Percentiles rank a stretch among this genome's conserved stretches.
phyloP scores from a whole-genome alignment of 2,888 invertebrate genomes.

The Andrena haemorrhoa region DNA sequence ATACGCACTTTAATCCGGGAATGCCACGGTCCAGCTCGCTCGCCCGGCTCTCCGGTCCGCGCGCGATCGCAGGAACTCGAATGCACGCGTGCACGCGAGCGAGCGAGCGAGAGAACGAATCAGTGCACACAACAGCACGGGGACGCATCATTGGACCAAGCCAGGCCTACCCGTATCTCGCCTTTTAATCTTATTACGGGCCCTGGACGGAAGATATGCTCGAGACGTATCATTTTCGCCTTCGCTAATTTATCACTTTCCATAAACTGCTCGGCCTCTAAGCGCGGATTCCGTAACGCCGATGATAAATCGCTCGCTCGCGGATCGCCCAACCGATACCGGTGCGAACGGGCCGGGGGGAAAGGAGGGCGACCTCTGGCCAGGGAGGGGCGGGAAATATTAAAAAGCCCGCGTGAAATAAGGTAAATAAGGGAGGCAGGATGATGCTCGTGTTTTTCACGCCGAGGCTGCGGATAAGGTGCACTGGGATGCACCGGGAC shows the following conservation, averaged over 20 bases:
- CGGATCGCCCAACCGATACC: slow-evolving; percentile 54
- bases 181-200: slow-evolving; percentile 79
- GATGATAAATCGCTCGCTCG: slow-evolving; percentile 65
- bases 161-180: slow-evolving; percentile 74
- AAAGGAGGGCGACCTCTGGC: not conserved
- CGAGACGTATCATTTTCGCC: slow-evolving; percentile 77
- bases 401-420: slow-evolving; percentile 27
- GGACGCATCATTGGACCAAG: slow-evolving; percentile 58
- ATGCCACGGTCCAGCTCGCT: slow-evolving; percentile 54
- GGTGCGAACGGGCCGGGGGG: slow-evolving; percentile 9
- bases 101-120: slow-evolving; percentile 7
- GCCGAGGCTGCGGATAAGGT: too few species aligned
- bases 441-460: not conserved
- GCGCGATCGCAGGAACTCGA: slow-evolving; percentile 24
- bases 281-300: slow-evolving; percentile 67
- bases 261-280: slow-evolving; percentile 69
- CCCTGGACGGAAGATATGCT: slow-evolving; percentile 72
- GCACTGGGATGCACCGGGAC: not conserved
- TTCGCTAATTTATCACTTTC: slow-evolving; percentile 75
- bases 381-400: slow-evolving; percentile 11
- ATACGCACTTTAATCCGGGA: slow-evolving; percentile 78
- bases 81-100: slow-evolving; percentile 22
- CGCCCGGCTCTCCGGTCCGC: not conserved
- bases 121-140: slow-evolving; percentile 25
- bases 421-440: slow-evolving; percentile 3